Percentiles rank a stretch among this genome's conserved stretches.
Evolutionary conservation across 2,888 invertebrate species (phyloP).

Genomic region (Tiphia femorata): DNA sequence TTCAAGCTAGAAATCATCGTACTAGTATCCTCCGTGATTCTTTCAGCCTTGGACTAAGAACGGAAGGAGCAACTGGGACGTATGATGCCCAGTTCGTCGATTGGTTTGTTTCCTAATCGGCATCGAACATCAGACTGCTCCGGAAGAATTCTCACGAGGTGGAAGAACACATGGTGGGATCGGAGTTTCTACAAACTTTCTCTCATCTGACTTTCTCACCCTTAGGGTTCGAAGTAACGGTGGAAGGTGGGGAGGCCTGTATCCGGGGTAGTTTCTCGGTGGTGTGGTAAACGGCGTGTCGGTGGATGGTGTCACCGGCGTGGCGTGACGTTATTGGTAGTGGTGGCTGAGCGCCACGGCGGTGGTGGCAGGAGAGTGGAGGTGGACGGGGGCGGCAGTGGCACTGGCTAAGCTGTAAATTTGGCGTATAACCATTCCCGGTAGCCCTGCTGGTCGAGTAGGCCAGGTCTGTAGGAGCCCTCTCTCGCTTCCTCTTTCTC

Average conservation of each 20-base stretch:
- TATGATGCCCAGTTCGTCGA: no score
- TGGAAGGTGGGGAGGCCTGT: no score
- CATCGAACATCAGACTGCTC: neutral
- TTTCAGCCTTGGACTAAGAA: no score
- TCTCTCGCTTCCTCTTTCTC: conserved; percentile 15
- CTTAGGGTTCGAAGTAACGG: no score
- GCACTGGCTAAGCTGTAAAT: conserved; percentile 63
- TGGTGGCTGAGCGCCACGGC: conserved; percentile 18
- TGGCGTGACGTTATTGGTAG: conserved; percentile 21
- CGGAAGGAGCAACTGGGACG: no score
- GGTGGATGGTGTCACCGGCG: conserved; percentile 23
- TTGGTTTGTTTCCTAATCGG: neutral
- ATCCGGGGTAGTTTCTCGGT: no score
- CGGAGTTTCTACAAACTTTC: conserved; percentile 11
- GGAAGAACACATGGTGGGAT: neutral
- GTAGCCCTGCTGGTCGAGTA: conserved; percentile 45
- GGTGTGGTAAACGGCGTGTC: conserved; percentile 39
- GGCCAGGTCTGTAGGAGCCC: conserved; percentile 34
- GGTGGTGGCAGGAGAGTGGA: no score
- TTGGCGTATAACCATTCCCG: conserved; percentile 64
- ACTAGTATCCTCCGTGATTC: no score
- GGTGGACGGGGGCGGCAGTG: no score
- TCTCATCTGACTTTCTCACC: conserved; percentile 8
- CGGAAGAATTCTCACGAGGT: neutral
- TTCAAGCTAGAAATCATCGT: no score